Evolutionary conservation across 2,797 vertebrate genomes (phyloP).

Genomic region (Distichodus sexfasciatus): DNA sequence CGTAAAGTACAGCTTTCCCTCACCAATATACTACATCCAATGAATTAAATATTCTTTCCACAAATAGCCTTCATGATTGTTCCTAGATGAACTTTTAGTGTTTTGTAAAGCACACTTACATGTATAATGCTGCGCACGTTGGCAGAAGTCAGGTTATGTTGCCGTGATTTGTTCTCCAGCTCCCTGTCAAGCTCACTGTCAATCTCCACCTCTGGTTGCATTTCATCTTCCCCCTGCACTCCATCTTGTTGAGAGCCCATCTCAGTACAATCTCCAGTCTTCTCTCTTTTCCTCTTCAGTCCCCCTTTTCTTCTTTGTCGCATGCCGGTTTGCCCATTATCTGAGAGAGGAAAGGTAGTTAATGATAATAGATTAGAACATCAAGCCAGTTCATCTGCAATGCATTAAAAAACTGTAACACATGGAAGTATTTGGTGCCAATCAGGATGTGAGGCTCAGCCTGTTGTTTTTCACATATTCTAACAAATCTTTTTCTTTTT

Average conservation of each 20-base stretch:
- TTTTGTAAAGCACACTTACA: slow-evolving; percentile 69
- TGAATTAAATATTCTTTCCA: too few species aligned
- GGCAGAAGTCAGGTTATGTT: slow-evolving; percentile 89
- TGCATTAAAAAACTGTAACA: background rate
- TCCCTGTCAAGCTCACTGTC: slow-evolving; percentile 85
- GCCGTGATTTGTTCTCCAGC: slow-evolving; percentile 88
- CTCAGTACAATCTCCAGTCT: slow-evolving; percentile 18
- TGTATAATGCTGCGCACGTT: slow-evolving; percentile 94
- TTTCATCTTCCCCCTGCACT: slow-evolving; percentile 43
- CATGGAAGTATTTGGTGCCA: background rate
- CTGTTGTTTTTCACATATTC: too few species aligned
- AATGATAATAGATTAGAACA: background rate
- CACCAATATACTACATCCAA: too few species aligned
- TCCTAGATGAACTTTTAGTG: background rate
- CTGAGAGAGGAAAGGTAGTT: background rate
- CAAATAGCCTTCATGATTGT: too few species aligned
- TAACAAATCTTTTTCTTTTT: too few species aligned
- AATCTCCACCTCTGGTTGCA: slow-evolving; percentile 73
- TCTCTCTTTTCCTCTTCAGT: slow-evolving; percentile 32
- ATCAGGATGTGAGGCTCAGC: too few species aligned
- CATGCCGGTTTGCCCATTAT: slow-evolving; percentile 13
- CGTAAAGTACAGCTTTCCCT: too few species aligned
- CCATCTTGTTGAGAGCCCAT: slow-evolving; percentile 50
- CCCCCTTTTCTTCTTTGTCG: slow-evolving; percentile 23
- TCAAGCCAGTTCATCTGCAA: background rate